Conservation (phyloP, 2,113 vertebrate genomes). For the Anguilla rostrata region DNA sequence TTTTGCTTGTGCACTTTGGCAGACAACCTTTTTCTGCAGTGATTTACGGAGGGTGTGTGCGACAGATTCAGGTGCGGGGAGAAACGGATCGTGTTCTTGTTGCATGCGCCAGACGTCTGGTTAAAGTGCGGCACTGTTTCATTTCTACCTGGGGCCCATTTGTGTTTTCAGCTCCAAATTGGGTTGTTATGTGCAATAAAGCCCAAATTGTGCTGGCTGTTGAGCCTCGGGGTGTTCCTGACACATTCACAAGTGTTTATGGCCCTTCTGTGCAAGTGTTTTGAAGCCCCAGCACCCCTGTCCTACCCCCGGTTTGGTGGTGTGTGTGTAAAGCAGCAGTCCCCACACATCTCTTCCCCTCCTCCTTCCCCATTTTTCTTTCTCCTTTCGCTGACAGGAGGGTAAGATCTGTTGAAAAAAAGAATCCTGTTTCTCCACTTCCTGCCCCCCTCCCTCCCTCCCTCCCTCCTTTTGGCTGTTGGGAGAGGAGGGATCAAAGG, state of each 20-base stretch:
- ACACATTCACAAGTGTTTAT: slow-evolving; percentile 60
- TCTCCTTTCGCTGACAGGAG: slow-evolving; percentile 26
- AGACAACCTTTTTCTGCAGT: not conserved
- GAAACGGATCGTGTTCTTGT: not conserved
- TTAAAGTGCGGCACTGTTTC: not conserved
- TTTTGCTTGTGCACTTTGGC: not conserved
- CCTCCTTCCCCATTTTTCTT: slow-evolving; percentile 3
- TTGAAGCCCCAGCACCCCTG: slow-evolving; percentile 22
- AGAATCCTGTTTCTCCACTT: slow-evolving; percentile 17
- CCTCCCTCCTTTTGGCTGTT: not conserved
- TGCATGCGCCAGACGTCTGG: not conserved
- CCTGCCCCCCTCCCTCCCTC: slow-evolving; percentile 7
- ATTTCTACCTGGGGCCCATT: not conserved
- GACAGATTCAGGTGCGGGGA: not conserved
- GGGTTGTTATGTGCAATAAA: slow-evolving; percentile 19
- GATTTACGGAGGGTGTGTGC: not conserved
- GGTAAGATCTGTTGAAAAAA: slow-evolving; percentile 28
- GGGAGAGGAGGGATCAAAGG: slow-evolving; percentile 62
- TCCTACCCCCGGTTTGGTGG: slow-evolving; percentile 50
- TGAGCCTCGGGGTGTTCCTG: slow-evolving; percentile 35
- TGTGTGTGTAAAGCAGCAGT: slow-evolving; percentile 46
- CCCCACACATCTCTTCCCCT: slow-evolving; percentile 1
- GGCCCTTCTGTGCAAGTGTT: slow-evolving; percentile 54
- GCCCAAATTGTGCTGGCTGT: not conserved
- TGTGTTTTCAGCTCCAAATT: slow-evolving; percentile 15